Evolutionary conservation across 2,113 vertebrate genomes (phyloP), one percentile per base, ranked within the genome.

Genomic region (Phoenicopterus ruber): DNA sequence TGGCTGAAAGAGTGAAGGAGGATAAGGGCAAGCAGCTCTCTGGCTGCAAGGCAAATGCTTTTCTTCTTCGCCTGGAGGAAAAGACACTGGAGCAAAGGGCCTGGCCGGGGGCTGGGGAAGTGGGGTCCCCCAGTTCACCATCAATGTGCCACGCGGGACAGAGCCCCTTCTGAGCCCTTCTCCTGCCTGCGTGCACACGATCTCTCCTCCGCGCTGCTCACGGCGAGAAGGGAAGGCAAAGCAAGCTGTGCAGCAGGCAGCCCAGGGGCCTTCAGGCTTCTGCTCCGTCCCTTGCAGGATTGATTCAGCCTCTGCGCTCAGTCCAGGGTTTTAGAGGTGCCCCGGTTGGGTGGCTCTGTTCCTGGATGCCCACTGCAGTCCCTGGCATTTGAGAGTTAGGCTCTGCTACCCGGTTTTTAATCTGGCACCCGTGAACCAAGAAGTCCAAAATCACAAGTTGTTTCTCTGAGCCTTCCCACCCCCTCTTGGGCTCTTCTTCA

Each of bases 101-200:
- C 25, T 82, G 76, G 38, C 26, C n/a, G 29, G 55, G 44, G 21
- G 8, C 34, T 57, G 42, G 42, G 42, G 29, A 54, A 29, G 4
- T 26, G 31, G 44, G 25, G 13, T 86, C 46, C 13, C 34, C 36
- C 32, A 32, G 0, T 47, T 91, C 46, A 26, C n/a, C 1, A 0
- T 28, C 34, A 6, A 0, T 7, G 31, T 1, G 2, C 10, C 49
- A 21, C 0, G 0, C 25, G 29, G 59, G 80, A 13, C 50, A 86
- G 55, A 34, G 52, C 52, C 38, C 32, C 22, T 76, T 54, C 38
- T 18, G 6, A 73, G 34, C 57, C 46, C n/a, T 50, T 22, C 38
- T 66, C 28, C 76, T 44, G 14, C 54, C 55, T 52, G 10, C 12
- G 1, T 4, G 4, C 22, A 15, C 22, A 10, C 0, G 2, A 8